These are phyloP conservation scores for Chromis chromis DNA, from an alignment of 2,797 vertebrate genomes.

Conservation along the genomic window DNA sequence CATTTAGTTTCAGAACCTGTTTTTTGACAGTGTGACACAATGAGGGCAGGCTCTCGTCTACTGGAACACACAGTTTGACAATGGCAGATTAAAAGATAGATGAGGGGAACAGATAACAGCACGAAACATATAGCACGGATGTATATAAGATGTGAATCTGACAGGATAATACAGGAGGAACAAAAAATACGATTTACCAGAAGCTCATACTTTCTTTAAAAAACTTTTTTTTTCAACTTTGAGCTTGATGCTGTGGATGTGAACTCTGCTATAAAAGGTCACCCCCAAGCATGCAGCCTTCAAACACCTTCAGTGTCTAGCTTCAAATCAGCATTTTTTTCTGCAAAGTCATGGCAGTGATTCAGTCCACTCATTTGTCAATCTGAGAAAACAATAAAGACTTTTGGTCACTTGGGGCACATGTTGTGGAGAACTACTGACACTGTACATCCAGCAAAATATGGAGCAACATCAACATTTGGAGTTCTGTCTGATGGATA, in stretches of 20 bases:
- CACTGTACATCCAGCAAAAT: not conserved
- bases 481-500: not conserved
- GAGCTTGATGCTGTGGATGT: not conserved
- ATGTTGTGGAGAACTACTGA: not conserved
- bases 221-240: not conserved
- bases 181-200: not conserved
- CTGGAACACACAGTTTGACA: conserved; percentile 27
- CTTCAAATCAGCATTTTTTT: not conserved
- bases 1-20: conserved; percentile 32
- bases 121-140: conserved; percentile 10
- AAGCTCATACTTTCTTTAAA: not conserved
- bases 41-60: conserved; percentile 38
- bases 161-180: not conserved
- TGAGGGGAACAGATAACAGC: conserved; percentile 22
- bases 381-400: not conserved
- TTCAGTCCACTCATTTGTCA: not conserved
- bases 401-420: too few species aligned
- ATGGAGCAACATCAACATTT: not conserved
- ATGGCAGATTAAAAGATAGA: conserved; percentile 32
- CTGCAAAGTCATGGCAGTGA: not conserved
- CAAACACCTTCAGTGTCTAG: not conserved
- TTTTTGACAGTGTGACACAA: conserved; percentile 59
- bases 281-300: not conserved
- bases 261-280: not conserved
- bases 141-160: conserved; percentile 2